These are phyloP conservation scores for Ariopsis seemanni DNA, from an alignment of 2,113 vertebrate species.

Conservation along the genomic window DNA sequence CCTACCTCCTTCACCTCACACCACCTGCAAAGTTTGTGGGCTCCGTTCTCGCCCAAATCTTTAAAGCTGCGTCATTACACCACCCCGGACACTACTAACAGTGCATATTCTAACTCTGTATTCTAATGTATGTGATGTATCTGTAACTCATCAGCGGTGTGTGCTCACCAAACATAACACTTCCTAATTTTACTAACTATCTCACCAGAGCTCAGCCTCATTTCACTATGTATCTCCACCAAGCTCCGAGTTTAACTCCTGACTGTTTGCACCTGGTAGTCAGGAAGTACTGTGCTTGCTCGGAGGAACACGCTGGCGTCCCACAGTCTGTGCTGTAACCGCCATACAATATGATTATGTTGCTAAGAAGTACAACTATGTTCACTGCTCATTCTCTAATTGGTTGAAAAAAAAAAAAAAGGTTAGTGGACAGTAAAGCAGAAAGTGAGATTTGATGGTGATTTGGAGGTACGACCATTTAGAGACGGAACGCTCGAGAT, in stretches of 20 bases:
- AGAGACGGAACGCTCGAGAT: neutral
- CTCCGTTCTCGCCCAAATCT: neutral
- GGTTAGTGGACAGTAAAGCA: neutral
- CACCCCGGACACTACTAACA: too few species aligned
- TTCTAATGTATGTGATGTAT: neutral
- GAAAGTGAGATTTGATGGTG: neutral
- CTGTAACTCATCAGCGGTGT: neutral
- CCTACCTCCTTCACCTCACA: neutral
- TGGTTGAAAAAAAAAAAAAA: neutral
- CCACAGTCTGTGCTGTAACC: neutral
- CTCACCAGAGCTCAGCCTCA: neutral
- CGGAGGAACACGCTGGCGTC: neutral
- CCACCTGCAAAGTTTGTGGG: neutral
- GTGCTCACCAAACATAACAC: constrained; percentile 19
- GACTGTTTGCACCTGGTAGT: neutral
- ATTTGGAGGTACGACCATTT: neutral
- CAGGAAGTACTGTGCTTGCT: neutral
- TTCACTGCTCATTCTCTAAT: neutral
- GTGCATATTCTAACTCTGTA: neutral
- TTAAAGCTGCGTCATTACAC: neutral
- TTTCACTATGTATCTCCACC: constrained; percentile 32
- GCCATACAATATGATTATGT: neutral
- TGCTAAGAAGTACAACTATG: constrained; percentile 8
- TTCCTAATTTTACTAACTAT: constrained; percentile 31
- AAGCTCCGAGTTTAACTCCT: constrained; percentile 18